These are phyloP conservation scores for Babyrousa celebensis DNA, from an alignment of 2,797 vertebrate species.

Conservation along the genomic window DNA sequence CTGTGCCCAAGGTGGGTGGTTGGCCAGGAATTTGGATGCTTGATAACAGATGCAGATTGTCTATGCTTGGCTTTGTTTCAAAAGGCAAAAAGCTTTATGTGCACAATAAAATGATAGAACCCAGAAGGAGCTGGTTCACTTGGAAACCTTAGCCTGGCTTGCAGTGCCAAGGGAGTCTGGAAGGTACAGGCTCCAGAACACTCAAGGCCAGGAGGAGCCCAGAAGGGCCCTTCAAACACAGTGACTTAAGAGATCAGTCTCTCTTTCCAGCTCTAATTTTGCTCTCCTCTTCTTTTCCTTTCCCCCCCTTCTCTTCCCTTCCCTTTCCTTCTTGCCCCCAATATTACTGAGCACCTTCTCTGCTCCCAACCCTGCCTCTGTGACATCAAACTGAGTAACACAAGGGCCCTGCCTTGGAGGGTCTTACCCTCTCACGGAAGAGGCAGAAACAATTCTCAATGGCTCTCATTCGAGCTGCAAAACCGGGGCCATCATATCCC, in stretches of 20 bases:
- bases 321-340: not conserved
- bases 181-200: not conserved
- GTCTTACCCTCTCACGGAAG: not conserved
- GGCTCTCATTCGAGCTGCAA: not conserved
- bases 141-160: not conserved
- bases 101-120: not conserved
- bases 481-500: not conserved
- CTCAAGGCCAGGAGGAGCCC: not conserved
- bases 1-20: not conserved
- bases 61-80: not conserved
- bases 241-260: no score
- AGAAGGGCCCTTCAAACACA: not conserved
- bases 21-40: not conserved
- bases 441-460: not conserved
- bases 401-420: not conserved
- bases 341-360: no score
- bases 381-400: no score
- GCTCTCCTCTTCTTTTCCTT: no score
- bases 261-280: no score
- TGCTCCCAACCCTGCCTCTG: no score
- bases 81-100: not conserved
- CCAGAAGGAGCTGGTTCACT: not conserved
- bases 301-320: no score
- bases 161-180: not conserved
- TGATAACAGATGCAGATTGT: not conserved